Evolutionary conservation across 2,888 invertebrate species (phyloP).

Genomic region (Argynnis bischoffii): DNA sequence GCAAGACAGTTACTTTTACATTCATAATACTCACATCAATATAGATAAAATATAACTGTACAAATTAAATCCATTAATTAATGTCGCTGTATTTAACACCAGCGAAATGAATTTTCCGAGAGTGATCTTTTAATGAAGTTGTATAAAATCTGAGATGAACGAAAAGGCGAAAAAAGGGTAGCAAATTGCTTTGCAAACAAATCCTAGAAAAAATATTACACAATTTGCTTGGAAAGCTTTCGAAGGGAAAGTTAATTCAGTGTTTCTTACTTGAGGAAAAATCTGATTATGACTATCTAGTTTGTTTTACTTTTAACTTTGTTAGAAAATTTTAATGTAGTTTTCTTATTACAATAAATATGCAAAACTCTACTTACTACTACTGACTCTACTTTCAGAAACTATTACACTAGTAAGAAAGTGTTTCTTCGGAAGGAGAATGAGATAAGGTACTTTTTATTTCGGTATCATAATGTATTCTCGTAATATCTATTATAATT

Average conservation of each 20-base stretch:
- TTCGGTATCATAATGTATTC: no score
- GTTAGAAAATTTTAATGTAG: background rate
- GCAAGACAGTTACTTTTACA: no score
- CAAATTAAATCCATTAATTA: conserved; percentile 30
- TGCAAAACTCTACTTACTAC: no score
- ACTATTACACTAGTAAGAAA: no score
- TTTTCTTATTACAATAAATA: conserved; percentile 1
- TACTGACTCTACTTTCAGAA: no score
- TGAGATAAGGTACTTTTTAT: no score
- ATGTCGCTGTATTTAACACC: conserved; percentile 27
- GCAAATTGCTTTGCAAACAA: conserved; percentile 59
- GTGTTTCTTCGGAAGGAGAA: no score
- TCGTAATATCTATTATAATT: no score
- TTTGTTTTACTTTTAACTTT: conserved; percentile 11
- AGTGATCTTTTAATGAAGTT: conserved; percentile 51
- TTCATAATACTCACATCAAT: no score
- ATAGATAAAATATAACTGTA: no score
- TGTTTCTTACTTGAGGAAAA: conserved; percentile 14
- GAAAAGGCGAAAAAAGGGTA: conserved; percentile 49
- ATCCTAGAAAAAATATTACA: conserved; percentile 43
- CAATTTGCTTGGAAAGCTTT: conserved; percentile 34
- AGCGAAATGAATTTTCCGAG: conserved; percentile 39
- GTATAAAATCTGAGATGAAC: conserved; percentile 56
- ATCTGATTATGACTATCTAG: conserved; percentile 20
- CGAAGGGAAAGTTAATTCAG: conserved; percentile 27